Conservation (phyloP, 2,797 vertebrate genomes). For the Danio albolineatus region DNA sequence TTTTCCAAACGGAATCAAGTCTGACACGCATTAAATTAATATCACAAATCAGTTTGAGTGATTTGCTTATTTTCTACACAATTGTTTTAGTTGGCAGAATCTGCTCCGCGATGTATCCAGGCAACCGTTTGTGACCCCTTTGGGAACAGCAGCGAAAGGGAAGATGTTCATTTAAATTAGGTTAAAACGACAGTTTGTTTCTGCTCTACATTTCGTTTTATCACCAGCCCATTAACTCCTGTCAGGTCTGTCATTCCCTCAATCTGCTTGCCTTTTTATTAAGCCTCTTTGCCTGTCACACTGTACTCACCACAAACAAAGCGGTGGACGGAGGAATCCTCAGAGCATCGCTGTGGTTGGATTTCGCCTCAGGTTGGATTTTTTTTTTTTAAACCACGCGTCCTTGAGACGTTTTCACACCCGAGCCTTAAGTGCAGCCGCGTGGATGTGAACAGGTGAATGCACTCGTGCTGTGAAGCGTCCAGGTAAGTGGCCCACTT, state of each 20-base stretch:
- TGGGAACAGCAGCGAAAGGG: constrained; percentile 29
- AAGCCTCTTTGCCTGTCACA: constrained; percentile 50
- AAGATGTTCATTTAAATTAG: constrained; percentile 61
- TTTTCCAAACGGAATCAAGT: constrained; percentile 59
- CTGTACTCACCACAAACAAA: constrained; percentile 54
- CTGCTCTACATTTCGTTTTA: constrained; percentile 60
- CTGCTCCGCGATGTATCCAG: constrained; percentile 55
- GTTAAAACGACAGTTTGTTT: constrained; percentile 59
- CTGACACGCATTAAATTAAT: constrained; percentile 65
- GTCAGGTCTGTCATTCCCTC: constrained; percentile 53
- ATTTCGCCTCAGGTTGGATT: constrained; percentile 23
- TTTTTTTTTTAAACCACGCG: background rate
- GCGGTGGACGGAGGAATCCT: constrained; percentile 11
- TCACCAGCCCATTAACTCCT: constrained; percentile 58
- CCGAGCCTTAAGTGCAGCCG: constrained; percentile 35
- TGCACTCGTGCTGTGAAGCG: constrained; percentile 33
- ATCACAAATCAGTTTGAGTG: constrained; percentile 63
- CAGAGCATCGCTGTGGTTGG: constrained; percentile 14
- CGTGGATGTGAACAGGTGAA: constrained; percentile 51
- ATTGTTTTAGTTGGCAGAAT: constrained; percentile 51
- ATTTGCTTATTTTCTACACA: constrained; percentile 60
- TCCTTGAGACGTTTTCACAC: constrained; percentile 48
- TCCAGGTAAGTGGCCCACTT: constrained; percentile 54
- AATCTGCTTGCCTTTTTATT: constrained; percentile 46
- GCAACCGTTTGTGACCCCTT: constrained; percentile 60